Evolutionary conservation across 2,113 vertebrate species (phyloP), one percentile per base, ranked within the genome.

Genomic region (Patagioenas fasciata): DNA sequence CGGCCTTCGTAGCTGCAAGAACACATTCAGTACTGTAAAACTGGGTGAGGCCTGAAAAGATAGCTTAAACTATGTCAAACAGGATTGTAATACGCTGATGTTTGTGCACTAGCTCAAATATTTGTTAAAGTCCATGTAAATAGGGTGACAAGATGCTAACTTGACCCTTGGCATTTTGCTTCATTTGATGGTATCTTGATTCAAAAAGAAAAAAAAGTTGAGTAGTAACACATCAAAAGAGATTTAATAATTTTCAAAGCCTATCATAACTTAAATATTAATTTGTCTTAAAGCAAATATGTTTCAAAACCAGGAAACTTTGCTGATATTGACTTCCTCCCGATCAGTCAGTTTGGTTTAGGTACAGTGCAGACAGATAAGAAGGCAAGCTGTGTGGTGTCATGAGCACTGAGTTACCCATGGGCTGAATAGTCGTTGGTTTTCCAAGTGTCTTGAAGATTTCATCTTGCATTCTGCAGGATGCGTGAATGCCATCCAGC

Each of bases 401-500:
- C 21, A 47, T 34, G 29, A 67, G 13, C 26, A 48, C 11, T 6
- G 7, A 67, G 25, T 57, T 64, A 48, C 25, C 48, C 7, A 19
- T 15, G 31, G 60, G 36, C 54, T 73, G 34, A 72, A 29, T 19
- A 57, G 48, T 38, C 29, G 10, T 2, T 73, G 36, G 8, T 72
- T 82, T 86, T 58, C 10, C 11, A 51, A 78, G 36, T 29, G 31
- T 31, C 48, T 72, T n/a, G 48, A 75, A 79, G 73, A 79, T 50
- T 10, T 66, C 31, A 40, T 53, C 26, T 72, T 72, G 5, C 54
- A 13, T 29, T 82, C 24, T 32, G 13, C 36, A 44, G 74, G 67
- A 13, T 3, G 20, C 1, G 2, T 54, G 61, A 74, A 69, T 65
- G 34, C 14, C 0, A 1, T 69, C 17, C 24, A 1, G 3, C 32